Conservation (phyloP, 1,140 invertebrate genomes). For the Atta cephalotes region DNA sequence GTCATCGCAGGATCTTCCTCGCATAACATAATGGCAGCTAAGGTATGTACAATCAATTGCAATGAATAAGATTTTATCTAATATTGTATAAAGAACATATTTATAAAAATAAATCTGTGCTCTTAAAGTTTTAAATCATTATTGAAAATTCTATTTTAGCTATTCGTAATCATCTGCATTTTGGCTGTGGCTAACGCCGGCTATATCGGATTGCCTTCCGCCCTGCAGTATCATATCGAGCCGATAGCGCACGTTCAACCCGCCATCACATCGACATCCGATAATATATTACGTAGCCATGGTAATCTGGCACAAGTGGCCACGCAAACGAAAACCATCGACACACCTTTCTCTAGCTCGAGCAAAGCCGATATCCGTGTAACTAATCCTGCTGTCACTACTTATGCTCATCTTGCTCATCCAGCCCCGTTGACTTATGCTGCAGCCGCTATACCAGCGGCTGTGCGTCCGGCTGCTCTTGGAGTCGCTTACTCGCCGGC, state of each 20-base stretch:
- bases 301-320: slow-evolving; percentile 89
- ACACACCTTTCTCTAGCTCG: slow-evolving; percentile 90
- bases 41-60: slow-evolving; percentile 4
- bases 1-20: slow-evolving; percentile 5
- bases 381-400: slow-evolving; percentile 86
- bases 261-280: slow-evolving; percentile 88
- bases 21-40: slow-evolving; percentile 30
- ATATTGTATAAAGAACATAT: not conserved
- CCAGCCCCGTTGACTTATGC: slow-evolving; percentile 68
- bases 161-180: slow-evolving; percentile 84
- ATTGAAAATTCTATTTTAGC: slow-evolving; percentile 81
- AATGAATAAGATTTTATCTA: not conserved
- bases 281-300: slow-evolving; percentile 88
- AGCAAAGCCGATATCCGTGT: slow-evolving; percentile 89
- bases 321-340: slow-evolving; percentile 88
- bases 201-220: slow-evolving; percentile 71
- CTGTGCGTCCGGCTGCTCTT: slow-evolving; percentile 71
- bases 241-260: slow-evolving; percentile 74
- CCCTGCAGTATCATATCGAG: slow-evolving; percentile 59
- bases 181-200: slow-evolving; percentile 81
- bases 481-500: slow-evolving; percentile 88
- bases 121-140: not conserved
- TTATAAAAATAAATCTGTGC: not conserved
- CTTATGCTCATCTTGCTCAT: slow-evolving; percentile 75
- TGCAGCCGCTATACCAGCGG: slow-evolving; percentile 69